phyloP scores from a whole-genome alignment of 2,888 invertebrate genomes.

The Sarcophaga carnaria region DNA sequence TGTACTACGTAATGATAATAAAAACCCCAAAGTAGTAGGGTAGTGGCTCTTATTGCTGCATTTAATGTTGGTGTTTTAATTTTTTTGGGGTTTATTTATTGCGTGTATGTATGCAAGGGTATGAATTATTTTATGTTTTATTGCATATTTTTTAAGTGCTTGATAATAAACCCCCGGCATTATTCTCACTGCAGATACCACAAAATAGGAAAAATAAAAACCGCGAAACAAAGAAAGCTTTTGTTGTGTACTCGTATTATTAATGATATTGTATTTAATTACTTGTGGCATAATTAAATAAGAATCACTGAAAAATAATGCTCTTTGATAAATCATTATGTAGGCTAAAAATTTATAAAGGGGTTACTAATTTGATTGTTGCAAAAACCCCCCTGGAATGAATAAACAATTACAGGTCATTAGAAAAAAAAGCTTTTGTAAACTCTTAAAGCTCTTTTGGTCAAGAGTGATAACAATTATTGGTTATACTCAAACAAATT shows the following conservation, averaged over 20 bases:
- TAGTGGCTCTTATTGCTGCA: neutral
- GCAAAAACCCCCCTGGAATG: too few species aligned
- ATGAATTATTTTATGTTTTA: slow-evolving; percentile 23
- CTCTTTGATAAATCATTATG: neutral
- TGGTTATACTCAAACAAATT: too few species aligned
- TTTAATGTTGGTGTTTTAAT: neutral
- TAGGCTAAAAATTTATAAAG: neutral
- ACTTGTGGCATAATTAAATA: slow-evolving; percentile 34
- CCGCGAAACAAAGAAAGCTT: neutral
- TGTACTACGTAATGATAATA: neutral
- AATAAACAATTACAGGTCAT: too few species aligned
- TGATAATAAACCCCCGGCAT: slow-evolving; percentile 26
- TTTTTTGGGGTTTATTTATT: neutral
- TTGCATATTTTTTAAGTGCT: slow-evolving; percentile 32
- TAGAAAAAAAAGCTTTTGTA: too few species aligned
- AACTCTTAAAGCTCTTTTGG: too few species aligned
- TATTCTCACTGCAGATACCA: slow-evolving; percentile 32
- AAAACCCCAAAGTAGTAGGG: neutral
- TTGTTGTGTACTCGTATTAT: slow-evolving; percentile 12
- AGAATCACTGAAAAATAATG: slow-evolving; percentile 19
- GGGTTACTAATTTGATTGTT: neutral
- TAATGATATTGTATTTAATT: slow-evolving; percentile 45
- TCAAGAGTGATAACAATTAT: too few species aligned
- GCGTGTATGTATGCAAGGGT: neutral
- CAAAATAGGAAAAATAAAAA: neutral